phyloP scores from a whole-genome alignment of 2,113 vertebrate genomes.

The Bambusicola thoracicus region DNA sequence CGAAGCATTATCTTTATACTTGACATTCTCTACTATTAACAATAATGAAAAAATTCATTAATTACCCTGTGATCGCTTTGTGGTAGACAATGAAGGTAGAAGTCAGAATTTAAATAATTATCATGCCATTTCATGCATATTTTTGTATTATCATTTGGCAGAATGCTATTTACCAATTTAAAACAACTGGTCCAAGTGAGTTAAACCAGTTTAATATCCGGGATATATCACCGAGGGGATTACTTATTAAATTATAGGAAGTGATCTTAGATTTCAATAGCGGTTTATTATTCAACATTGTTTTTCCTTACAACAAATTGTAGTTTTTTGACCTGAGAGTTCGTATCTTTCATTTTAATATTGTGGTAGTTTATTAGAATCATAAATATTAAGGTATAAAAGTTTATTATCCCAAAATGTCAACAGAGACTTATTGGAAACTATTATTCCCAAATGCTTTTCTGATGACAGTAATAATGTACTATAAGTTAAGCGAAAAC shows the following conservation, averaged over 20 bases:
- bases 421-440: slow-evolving; percentile 49
- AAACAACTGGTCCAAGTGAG: slow-evolving; percentile 73
- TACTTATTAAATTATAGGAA: slow-evolving; percentile 77
- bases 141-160: slow-evolving; percentile 68
- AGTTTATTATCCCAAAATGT: slow-evolving; percentile 68
- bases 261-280: slow-evolving; percentile 72
- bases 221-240: slow-evolving; percentile 73
- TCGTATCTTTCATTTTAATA: slow-evolving; percentile 73
- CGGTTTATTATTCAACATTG: slow-evolving; percentile 71
- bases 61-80: background rate
- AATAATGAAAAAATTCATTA: background rate
- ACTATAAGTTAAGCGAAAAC: slow-evolving; percentile 65
- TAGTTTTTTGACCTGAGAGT: slow-evolving; percentile 70
- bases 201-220: slow-evolving; percentile 77
- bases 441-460: slow-evolving; percentile 57
- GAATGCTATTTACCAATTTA: slow-evolving; percentile 66
- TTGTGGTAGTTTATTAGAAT: slow-evolving; percentile 73
- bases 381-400: slow-evolving; percentile 76
- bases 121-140: background rate
- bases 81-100: background rate
- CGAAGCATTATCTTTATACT: background rate
- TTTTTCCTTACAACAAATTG: slow-evolving; percentile 75
- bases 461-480: slow-evolving; percentile 67
- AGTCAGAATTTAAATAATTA: slow-evolving; percentile 29
- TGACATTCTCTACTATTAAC: background rate